A percentile compares a stretch with the other conserved stretches of the same genome.
Evolutionary conservation across 2,113 vertebrate genomes (phyloP).

Genomic region (Neogobius melanostomus): DNA sequence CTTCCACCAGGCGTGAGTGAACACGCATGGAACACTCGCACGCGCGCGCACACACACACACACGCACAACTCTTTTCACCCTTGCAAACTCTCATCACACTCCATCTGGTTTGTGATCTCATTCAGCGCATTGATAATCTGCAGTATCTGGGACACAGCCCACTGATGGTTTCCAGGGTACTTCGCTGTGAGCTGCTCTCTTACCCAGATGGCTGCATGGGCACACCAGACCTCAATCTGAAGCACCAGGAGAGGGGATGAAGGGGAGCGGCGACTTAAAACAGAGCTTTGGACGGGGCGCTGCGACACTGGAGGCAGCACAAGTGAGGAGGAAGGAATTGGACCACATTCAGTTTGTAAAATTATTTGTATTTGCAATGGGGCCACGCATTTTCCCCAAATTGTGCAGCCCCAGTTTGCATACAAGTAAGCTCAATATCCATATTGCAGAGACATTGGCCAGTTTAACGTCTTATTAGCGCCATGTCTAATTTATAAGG

Average conservation of each 20-base stretch:
- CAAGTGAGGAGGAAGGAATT: background rate
- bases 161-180: constrained; percentile 68
- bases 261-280: constrained; percentile 31
- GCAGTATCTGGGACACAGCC: constrained; percentile 75
- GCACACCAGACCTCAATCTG: constrained; percentile 68
- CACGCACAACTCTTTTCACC: constrained; percentile 50
- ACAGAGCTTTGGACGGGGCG: constrained; percentile 32
- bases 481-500: no score
- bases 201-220: constrained; percentile 65
- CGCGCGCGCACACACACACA: constrained; percentile 1
- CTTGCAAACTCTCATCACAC: constrained; percentile 63
- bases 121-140: constrained; percentile 75
- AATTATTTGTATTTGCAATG: no score
- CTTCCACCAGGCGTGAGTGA: constrained; percentile 31
- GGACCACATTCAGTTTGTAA: background rate
- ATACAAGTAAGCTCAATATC: no score
- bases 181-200: constrained; percentile 55
- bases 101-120: constrained; percentile 76
- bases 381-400: no score
- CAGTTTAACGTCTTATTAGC: no score
- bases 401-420: no score
- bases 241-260: constrained; percentile 42
- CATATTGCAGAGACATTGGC: no score
- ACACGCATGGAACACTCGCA: constrained; percentile 14
- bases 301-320: constrained; percentile 34